phyloP scores from a whole-genome alignment of 2,113 vertebrate species.

The Eretmochelys imbricata region DNA sequence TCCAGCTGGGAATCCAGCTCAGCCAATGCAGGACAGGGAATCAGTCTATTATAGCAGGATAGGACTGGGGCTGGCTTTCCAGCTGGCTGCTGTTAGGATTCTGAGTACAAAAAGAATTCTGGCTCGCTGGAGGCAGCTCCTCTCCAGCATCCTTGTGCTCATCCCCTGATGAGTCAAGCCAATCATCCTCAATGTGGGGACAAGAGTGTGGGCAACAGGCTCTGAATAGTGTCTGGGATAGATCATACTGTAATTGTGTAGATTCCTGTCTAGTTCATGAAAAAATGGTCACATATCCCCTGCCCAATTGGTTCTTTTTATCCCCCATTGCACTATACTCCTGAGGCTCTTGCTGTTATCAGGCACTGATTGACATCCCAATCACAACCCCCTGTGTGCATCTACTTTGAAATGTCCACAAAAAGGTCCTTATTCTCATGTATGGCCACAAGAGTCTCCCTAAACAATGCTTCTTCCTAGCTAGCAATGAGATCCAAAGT shows the following conservation, averaged over 20 bases:
- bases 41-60: neutral
- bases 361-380: neutral
- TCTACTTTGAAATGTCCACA: neutral
- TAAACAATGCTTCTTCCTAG: neutral
- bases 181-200: neutral
- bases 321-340: neutral
- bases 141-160: neutral
- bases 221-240: neutral
- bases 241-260: neutral
- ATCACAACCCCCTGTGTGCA: neutral
- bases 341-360: neutral
- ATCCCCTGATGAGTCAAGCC: neutral
- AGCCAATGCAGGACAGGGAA: neutral
- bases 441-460: neutral
- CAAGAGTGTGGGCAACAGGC: neutral
- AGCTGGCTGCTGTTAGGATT: neutral
- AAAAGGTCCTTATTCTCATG: neutral
- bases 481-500: neutral
- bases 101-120: neutral
- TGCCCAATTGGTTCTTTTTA: neutral
- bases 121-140: neutral
- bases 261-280: neutral
- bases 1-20: neutral
- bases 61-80: neutral
- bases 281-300: neutral